Evolutionary conservation across 2,113 vertebrate species (phyloP).

Genomic region (Scartelaos histophorus): DNA sequence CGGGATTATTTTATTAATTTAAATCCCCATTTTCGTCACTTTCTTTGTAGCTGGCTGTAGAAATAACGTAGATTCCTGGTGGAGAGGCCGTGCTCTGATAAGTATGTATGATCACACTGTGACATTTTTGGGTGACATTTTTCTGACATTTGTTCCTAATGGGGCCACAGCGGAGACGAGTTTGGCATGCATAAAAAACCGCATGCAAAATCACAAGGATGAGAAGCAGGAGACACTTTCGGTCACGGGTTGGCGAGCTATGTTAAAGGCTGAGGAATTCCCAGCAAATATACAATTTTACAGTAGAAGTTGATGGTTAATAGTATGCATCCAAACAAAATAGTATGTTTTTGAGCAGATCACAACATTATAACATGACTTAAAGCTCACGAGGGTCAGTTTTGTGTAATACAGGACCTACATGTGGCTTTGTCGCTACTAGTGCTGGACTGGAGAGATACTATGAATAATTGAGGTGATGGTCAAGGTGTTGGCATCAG

Average conservation of each 20-base stretch:
- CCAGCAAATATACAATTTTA: slow-evolving; percentile 21
- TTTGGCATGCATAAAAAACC: slow-evolving; percentile 40
- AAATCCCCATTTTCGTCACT: neutral
- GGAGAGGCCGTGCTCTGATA: slow-evolving; percentile 36
- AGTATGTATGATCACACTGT: slow-evolving; percentile 60
- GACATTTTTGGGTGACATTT: slow-evolving; percentile 70
- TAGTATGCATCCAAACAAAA: too few species aligned
- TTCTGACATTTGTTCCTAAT: slow-evolving; percentile 67
- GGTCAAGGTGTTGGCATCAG: slow-evolving; percentile 43
- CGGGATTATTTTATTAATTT: neutral
- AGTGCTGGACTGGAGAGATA: slow-evolving; percentile 62
- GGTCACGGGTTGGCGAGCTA: slow-evolving; percentile 15
- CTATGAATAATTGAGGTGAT: slow-evolving; percentile 74
- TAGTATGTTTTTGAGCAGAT: too few species aligned
- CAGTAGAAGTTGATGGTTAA: slow-evolving; percentile 24
- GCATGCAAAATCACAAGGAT: slow-evolving; percentile 19
- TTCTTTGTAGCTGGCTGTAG: neutral
- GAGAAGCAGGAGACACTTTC: slow-evolving; percentile 9
- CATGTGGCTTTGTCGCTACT: slow-evolving; percentile 54
- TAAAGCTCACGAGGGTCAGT: too few species aligned
- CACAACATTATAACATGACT: too few species aligned
- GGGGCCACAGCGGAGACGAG: slow-evolving; percentile 40
- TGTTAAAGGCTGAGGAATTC: slow-evolving; percentile 1
- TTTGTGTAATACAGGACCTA: neutral
- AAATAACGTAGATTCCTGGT: slow-evolving; percentile 15